Base-by-base conservation (phyloP, 1,140 invertebrate genomes). In the Megathymus violae region DNA sequence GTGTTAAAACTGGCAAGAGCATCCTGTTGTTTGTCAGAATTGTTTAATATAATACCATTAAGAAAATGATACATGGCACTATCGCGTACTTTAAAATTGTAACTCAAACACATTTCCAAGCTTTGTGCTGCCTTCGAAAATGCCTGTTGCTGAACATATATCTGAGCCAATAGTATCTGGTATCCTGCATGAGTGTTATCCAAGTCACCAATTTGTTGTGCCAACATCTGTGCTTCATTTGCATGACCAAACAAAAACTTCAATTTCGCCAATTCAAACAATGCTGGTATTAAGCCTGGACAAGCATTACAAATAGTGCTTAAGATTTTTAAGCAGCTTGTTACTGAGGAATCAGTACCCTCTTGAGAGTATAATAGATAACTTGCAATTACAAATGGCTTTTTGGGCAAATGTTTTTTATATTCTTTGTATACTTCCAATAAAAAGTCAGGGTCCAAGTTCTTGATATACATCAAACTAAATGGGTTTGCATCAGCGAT, bases 61-160 rank as follows among this genome's bases (percentile, higher is more conserved):
- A 98, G 94, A 40, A 98, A 93, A 91, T 99, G 96, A 84, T 97
- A 99, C 72, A 98, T 91, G 0, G 97, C 96, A 85, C 96, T 95
- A 59, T 99, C 97, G 70, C 97, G 89, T 0, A 98, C 95, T 89
- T 97, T 95, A 80, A 99, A 98, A 88, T 98, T 97, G 78, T 96
- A 96, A 76, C 97, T 98, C 0, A 99, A 88, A 59, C 96, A 97
- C 59, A 96, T 93, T 92, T 99, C 97, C 17, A 99, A 89, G 56
- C 94, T 95, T 80, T 98, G 96, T 11, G 95, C 93, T 0, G 97
- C 98, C 73, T 95, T 93, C 22, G 95, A 93, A 76, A 94, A 96
- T 67, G 96, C 94, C 34, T 94, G 93, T 84, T 97, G 95, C 40
- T 93, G 92, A 1, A 95, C 87, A 54, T 96, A 93, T 46, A 98